Evolutionary conservation across 1,140 invertebrate genomes (phyloP).

Genomic region (Grapholita molesta): DNA sequence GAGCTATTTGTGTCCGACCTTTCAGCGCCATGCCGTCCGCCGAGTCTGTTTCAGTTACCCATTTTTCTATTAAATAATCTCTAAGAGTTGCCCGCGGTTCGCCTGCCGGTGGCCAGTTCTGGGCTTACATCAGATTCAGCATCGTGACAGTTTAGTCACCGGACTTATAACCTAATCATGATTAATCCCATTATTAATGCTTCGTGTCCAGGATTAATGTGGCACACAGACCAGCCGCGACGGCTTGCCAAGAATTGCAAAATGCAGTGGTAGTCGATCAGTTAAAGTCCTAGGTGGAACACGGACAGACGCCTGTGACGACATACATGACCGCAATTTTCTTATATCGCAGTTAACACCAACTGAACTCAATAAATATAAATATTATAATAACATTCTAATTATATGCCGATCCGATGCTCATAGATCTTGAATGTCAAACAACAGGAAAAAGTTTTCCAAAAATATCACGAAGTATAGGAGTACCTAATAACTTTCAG

Average conservation of each 20-base stretch:
- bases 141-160: neutral
- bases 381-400: neutral
- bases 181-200: neutral
- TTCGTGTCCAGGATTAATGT: neutral
- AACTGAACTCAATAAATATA: neutral
- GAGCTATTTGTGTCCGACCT: constrained; percentile 11
- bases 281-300: neutral
- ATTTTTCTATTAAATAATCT: neutral
- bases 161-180: neutral
- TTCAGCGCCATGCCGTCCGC: neutral
- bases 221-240: neutral
- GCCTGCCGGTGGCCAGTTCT: too few species aligned
- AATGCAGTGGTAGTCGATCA: neutral
- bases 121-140: neutral
- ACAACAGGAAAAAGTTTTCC: neutral
- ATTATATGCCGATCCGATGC: neutral
- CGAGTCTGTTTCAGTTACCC: neutral
- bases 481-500: too few species aligned
- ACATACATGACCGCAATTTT: neutral
- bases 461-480: neutral
- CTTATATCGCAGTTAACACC: neutral
- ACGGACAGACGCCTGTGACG: neutral
- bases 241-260: neutral
- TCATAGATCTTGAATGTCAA: neutral
- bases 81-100: neutral